Evolutionary conservation across 92 coral and sea anemone species (phyloP).

Genomic region (Virgularia gustaviana): DNA sequence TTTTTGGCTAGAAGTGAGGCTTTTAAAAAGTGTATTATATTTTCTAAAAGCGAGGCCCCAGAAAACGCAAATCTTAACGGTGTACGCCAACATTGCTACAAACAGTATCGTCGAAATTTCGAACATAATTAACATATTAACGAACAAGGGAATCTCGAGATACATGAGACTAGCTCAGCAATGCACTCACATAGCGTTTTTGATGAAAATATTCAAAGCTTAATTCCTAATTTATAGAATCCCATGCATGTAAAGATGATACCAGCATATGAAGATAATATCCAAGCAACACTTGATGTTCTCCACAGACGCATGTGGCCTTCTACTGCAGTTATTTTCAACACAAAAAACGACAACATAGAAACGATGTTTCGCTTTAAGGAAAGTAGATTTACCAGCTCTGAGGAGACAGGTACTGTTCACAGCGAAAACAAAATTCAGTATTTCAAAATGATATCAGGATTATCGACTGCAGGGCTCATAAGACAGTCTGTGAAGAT

Average conservation of each 20-base stretch:
- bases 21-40: too few relatives aligned
- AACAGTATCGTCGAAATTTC: too few relatives aligned
- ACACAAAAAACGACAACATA: not conserved
- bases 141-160: too few relatives aligned
- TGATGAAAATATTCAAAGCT: too few relatives aligned
- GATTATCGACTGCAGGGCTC: not conserved
- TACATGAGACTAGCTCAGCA: too few relatives aligned
- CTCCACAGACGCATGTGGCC: constrained; percentile 3
- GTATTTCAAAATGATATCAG: constrained; percentile 6
- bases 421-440: not conserved
- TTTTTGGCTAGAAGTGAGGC: too few relatives aligned
- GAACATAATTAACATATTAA: too few relatives aligned
- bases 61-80: too few relatives aligned
- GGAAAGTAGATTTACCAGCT: not conserved
- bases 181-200: too few relatives aligned
- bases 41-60: too few relatives aligned
- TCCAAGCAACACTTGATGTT: not conserved
- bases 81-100: too few relatives aligned
- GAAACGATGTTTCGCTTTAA: not conserved
- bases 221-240: not conserved
- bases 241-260: not conserved
- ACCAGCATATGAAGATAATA: constrained; percentile 1
- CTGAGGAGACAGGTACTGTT: not conserved
- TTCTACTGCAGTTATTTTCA: constrained; percentile 10
- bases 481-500: not conserved